Base-by-base conservation (phyloP, 2,888 invertebrate species). In the Agrilus cyanescens region DNA sequence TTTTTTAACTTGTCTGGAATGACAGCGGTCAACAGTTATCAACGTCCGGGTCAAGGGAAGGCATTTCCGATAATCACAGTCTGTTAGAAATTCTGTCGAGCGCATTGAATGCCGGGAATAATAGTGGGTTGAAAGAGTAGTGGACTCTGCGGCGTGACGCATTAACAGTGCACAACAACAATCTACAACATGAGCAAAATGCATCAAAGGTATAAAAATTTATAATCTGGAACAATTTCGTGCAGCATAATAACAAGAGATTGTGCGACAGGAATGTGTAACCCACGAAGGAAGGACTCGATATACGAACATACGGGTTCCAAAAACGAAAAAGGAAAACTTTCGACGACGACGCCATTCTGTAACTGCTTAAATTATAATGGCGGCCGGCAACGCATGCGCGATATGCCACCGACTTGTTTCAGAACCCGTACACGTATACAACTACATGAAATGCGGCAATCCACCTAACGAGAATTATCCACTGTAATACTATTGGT, bases 61-160 rank as follows among this genome's bases (percentile, higher is more conserved):
- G 68, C 67, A 68, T 66, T 66, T 68, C 65, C 65, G 62, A 64
- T 63, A 63, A 69, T 69, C 69, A 69, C 69, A 69, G 69, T 66
- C 67, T 67, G 67, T 68, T 68, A 59, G 60, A 58, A 56, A 57
- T 58, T 59, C 57, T 57, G 58, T 57, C 61, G 58, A 61, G 59
- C 58, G 60, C 60, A 57, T 25, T 25, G 25, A 25, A 58, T 53
- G 56, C 55, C 55, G 56, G 56, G 56, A 55, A 47, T 54, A 45
- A 38, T 38, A 37, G 46, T 48, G 48, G 54, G 56, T 58, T 57
- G 55, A 56, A 53, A 51, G 53, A 55, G 53, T 54, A 58, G 61
- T 63, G 62, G 62, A 63, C 60, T 57, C 57, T 61, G 62, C 61
- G 62, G 60, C 61, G 57, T 59, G 59, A 57, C 61, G 59, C 60